Conservation (phyloP, 1,140 invertebrate species). For the Bombus pyrosoma region DNA sequence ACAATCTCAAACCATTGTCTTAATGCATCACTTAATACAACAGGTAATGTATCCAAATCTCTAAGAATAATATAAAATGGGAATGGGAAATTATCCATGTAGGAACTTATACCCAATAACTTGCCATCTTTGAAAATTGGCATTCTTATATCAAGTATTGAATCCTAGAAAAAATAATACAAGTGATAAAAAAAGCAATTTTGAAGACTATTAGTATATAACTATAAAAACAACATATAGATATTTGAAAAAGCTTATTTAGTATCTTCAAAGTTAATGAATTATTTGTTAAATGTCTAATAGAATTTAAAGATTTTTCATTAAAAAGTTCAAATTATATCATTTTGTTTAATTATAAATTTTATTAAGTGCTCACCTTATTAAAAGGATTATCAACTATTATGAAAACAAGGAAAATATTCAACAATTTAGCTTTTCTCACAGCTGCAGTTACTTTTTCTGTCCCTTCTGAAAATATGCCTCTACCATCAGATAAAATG, state of each 20-base stretch:
- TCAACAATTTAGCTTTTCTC: slow-evolving; percentile 88
- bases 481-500: slow-evolving; percentile 97
- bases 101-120: slow-evolving; percentile 86
- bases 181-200: neutral
- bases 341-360: neutral
- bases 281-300: no score
- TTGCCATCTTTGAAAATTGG: slow-evolving; percentile 88
- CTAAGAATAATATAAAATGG: slow-evolving; percentile 98
- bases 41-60: slow-evolving; percentile 93
- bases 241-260: no score
- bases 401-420: slow-evolving; percentile 97
- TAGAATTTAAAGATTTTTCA: no score
- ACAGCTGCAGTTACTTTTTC: slow-evolving; percentile 90
- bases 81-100: slow-evolving; percentile 98
- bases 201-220: neutral
- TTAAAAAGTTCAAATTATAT: neutral
- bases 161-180: slow-evolving; percentile 85
- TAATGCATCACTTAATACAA: slow-evolving; percentile 96
- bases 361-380: slow-evolving; percentile 85
- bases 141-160: slow-evolving; percentile 94
- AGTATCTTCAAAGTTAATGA: no score
- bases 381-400: slow-evolving; percentile 96
- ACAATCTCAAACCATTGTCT: slow-evolving; percentile 99
- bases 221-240: neutral
- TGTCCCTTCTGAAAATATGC: slow-evolving; percentile 94